A percentile compares a stretch with the other conserved stretches of the same genome.
phyloP scores from a whole-genome alignment of 2,113 vertebrate species.

The Grantiella picta region DNA sequence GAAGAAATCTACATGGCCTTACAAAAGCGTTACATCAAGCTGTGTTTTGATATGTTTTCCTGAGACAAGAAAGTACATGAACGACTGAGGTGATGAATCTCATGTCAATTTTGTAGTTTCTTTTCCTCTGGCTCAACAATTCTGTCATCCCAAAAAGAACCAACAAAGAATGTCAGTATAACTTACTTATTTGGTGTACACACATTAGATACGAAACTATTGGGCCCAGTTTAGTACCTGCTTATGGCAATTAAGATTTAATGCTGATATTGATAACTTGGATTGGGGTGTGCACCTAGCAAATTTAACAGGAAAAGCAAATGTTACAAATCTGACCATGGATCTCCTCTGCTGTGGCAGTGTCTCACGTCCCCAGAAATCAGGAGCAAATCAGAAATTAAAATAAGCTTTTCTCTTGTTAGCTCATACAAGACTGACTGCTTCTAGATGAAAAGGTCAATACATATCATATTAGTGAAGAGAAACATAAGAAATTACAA shows the following conservation, averaged over 20 bases:
- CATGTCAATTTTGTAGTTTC: neutral
- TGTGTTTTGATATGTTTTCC: neutral
- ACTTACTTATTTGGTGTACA: neutral
- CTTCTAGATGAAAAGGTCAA: neutral
- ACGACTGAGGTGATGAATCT: neutral
- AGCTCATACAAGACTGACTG: neutral
- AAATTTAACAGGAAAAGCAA: neutral
- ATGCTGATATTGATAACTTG: neutral
- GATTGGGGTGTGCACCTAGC: neutral
- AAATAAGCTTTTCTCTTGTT: neutral
- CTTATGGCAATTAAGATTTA: neutral
- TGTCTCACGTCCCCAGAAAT: neutral
- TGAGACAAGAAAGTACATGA: neutral
- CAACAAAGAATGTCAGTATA: neutral
- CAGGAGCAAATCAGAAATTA: neutral
- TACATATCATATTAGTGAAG: neutral
- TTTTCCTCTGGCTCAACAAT: neutral
- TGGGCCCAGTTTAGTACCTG: neutral
- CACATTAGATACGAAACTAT: neutral
- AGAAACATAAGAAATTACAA: neutral
- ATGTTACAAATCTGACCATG: neutral
- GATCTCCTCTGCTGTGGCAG: neutral
- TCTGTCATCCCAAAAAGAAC: neutral
- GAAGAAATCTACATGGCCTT: neutral
- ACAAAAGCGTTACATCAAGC: neutral